These are phyloP conservation scores for Mamestra configurata DNA, from an alignment of 1,140 invertebrate genomes.

Conservation along the genomic window DNA sequence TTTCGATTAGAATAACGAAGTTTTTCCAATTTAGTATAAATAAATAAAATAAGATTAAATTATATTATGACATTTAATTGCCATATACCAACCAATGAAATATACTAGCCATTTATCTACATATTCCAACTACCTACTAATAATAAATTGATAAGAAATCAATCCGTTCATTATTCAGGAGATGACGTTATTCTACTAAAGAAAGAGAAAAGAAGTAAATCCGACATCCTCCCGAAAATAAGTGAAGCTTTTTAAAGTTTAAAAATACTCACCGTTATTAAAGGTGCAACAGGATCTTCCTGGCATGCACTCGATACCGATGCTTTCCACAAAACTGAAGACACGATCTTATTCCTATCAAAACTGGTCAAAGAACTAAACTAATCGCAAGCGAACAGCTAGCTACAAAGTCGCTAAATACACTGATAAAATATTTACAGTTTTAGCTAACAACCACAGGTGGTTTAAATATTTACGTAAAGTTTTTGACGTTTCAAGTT, in stretches of 20 bases:
- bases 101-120: no score
- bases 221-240: background rate
- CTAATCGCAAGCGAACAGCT: slow-evolving; percentile 18
- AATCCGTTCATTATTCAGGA: background rate
- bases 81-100: no score
- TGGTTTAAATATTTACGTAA: slow-evolving; percentile 69
- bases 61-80: no score
- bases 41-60: no score
- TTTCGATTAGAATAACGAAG: no score
- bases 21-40: no score
- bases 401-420: slow-evolving; percentile 41
- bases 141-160: background rate
- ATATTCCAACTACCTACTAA: background rate
- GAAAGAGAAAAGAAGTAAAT: background rate
- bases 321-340: slow-evolving; percentile 80
- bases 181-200: background rate
- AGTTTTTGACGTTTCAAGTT: slow-evolving; percentile 76
- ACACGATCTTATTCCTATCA: slow-evolving; percentile 65
- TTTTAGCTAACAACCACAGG: slow-evolving; percentile 43
- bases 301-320: slow-evolving; percentile 71
- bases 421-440: slow-evolving; percentile 49
- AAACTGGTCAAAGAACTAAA: slow-evolving; percentile 60
- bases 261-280: slow-evolving; percentile 80
- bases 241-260: slow-evolving; percentile 44
- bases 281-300: slow-evolving; percentile 81